phyloP scores from a whole-genome alignment of 2,797 vertebrate genomes.

The Sorex maritimensis region DNA sequence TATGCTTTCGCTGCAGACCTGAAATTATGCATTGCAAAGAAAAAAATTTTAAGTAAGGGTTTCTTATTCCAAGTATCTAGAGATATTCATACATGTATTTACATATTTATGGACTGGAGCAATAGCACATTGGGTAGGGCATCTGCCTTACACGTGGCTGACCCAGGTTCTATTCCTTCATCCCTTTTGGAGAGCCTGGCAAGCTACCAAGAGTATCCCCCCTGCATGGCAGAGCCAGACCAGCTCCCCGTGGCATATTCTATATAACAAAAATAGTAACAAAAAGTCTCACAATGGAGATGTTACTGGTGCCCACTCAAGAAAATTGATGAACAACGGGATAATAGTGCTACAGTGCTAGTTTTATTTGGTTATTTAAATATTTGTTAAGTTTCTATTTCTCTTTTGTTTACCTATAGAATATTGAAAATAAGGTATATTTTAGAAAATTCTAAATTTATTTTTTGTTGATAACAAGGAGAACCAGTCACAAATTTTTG shows the following conservation, averaged over 20 bases:
- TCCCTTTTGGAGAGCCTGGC: no score
- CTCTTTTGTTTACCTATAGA: constrained; percentile 32
- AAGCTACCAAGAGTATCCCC: no score
- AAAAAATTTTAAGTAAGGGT: not conserved
- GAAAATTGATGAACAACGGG: no score
- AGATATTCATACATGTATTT: not conserved
- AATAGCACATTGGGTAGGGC: no score
- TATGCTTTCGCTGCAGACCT: no score
- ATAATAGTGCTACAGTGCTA: not conserved
- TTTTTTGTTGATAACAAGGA: not conserved
- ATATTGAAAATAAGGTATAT: not conserved
- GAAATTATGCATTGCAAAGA: not conserved
- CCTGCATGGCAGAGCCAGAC: no score
- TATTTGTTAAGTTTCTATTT: constrained; percentile 30
- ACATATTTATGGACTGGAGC: not conserved
- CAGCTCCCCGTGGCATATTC: no score
- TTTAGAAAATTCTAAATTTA: not conserved
- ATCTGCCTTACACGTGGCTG: no score
- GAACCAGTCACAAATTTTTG: not conserved
- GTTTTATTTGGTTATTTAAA: not conserved
- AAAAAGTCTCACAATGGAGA: no score
- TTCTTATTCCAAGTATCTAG: not conserved
- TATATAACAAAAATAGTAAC: no score
- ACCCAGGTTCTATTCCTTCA: no score
- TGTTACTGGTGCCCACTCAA: no score